Evolutionary conservation across 2,113 vertebrate species (phyloP), one percentile per base, ranked within the genome.

Genomic region (Marmota flaviventris): DNA sequence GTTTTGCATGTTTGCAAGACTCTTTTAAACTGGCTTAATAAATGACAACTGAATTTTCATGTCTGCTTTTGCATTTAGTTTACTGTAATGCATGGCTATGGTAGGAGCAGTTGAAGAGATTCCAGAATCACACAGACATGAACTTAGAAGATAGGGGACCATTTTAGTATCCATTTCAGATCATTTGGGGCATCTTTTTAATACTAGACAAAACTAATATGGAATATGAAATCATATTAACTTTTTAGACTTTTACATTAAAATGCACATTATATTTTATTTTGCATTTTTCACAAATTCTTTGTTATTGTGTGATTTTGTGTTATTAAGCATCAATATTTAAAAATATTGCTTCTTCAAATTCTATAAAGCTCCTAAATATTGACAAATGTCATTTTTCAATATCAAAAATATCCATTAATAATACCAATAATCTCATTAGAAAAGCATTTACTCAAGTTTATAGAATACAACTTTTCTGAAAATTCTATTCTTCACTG

Each of bases 321-420:
- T 73, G 78, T 77, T 78, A 72, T 72, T 17, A 82, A 69, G 12
- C 63, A 48, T 87, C 56, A 65, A 20, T 81, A 45, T 88, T 88
- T 89, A 42, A 96, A 97, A 91, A 83, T 73, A 75, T 32, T 78
- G 1, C 14, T 78, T 82, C 48, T 73, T 18, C 63, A 78, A 92
- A 82, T 86, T 88, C 58, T 83, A 20, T 2, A 78, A 95, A 87
- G 2, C 2, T 67, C 86, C 78, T 92, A 88, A 88, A 72, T 82
- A 12, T 76, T 56, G 29, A 82, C 25, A 76, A 8, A 73, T 51
- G 77, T 76, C 22, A 91, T 76, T 27, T 34, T 22, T 65, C 1
- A 92, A 67, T 51, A 84, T 77, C 9, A 89, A 2, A 16, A 82
- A 91, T 51, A 8, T 53, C 42, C 18, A 67, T 48, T 91, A 94